Conservation (phyloP, 1,140 invertebrate genomes). For the Nixonia krombeini region DNA sequence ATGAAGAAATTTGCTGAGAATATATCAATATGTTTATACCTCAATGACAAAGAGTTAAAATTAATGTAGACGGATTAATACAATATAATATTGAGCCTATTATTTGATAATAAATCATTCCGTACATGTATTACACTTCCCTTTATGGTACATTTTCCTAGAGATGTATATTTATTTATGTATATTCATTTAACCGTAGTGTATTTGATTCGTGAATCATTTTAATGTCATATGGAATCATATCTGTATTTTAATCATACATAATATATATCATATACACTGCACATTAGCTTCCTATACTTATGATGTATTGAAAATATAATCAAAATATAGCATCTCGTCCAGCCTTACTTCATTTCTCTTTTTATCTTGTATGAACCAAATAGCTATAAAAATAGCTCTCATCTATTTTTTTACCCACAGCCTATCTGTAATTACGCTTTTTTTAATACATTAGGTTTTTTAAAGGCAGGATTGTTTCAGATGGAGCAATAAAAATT, state of each 20-base stretch:
- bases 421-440: conserved; percentile 67
- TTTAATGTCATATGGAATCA: conserved; percentile 22
- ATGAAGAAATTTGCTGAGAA: no score
- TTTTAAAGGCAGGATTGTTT: conserved; percentile 68
- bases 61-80: no score
- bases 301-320: conserved; percentile 61
- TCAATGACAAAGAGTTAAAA: no score
- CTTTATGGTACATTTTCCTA: conserved; percentile 3
- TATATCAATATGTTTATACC: no score
- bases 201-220: conserved; percentile 13
- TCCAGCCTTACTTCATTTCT: conserved; percentile 55
- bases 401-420: conserved; percentile 65
- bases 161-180: conserved; percentile 28
- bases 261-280: conserved; percentile 10
- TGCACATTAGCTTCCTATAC: conserved; percentile 44
- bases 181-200: conserved; percentile 28
- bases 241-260: conserved; percentile 13
- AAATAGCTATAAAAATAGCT: conserved; percentile 73
- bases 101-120: conserved; percentile 25
- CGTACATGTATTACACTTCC: conserved; percentile 9
- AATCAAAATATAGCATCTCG: conserved; percentile 70
- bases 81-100: conserved; percentile 22
- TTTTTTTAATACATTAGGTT: conserved; percentile 57
- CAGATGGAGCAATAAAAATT: conserved; percentile 55
- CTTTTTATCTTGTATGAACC: conserved; percentile 46